Conservation (phyloP, 2,113 vertebrate species). For the Mustelus asterias region DNA sequence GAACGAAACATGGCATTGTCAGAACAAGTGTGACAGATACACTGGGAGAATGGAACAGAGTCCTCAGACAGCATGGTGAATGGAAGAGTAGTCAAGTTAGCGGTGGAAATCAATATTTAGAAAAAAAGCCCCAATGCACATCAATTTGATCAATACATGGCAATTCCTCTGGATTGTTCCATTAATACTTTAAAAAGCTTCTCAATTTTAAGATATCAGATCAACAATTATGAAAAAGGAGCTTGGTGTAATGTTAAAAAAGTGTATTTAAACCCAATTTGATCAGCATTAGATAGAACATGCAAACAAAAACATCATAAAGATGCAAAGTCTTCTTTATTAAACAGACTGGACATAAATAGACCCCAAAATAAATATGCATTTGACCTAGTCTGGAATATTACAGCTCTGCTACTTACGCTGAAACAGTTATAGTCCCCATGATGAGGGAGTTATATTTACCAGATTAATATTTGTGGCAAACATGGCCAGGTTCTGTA, state of each 20-base stretch:
- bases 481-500: background rate
- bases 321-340: conserved; percentile 5
- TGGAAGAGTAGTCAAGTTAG: background rate
- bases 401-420: background rate
- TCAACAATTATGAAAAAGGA: background rate
- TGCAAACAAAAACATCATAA: background rate
- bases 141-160: background rate
- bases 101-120: background rate
- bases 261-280: background rate
- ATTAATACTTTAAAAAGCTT: background rate
- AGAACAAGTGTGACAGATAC: background rate
- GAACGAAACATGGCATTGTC: background rate
- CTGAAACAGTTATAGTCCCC: background rate
- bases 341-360: conserved; percentile 29
- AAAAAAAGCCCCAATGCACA: background rate
- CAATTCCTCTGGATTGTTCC: background rate
- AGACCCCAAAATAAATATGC: conserved; percentile 31
- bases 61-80: background rate
- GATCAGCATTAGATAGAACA: background rate
- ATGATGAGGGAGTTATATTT: background rate
- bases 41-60: background rate
- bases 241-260: background rate
- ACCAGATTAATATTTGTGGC: background rate
- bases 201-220: background rate
- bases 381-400: conserved; percentile 19